phyloP scores from a whole-genome alignment of 2,888 invertebrate species.

The Darwinula stevensoni region DNA sequence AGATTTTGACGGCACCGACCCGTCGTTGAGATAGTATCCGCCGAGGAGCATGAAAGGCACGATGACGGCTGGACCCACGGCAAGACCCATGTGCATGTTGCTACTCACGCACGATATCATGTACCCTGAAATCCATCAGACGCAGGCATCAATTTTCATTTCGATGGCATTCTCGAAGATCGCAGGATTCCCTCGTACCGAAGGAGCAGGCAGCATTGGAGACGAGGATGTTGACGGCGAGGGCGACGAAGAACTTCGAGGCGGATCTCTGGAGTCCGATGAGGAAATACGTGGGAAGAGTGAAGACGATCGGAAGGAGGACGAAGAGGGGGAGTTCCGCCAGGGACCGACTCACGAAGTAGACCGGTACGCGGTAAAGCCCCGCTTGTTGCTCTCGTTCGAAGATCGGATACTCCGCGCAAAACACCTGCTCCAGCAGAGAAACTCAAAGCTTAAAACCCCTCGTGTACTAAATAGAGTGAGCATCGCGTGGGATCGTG shows the following conservation, averaged over 20 bases:
- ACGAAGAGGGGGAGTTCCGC: conserved; percentile 67
- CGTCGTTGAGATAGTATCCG: conserved; percentile 74
- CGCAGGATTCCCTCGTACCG: conserved; percentile 23
- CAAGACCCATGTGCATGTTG: conserved; percentile 56
- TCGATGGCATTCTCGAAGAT: neutral
- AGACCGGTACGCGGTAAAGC: conserved; percentile 67
- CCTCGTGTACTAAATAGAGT: no score
- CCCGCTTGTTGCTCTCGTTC: conserved; percentile 61
- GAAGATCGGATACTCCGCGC: conserved; percentile 61
- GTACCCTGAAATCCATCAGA: conserved; percentile 35
- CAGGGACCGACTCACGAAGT: conserved; percentile 64
- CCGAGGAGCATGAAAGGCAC: conserved; percentile 84
- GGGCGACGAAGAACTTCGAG: conserved; percentile 27
- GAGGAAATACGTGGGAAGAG: conserved; percentile 56
- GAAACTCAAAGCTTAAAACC: no score
- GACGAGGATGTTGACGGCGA: conserved; percentile 38
- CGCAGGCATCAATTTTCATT: neutral
- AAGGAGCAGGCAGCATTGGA: conserved; percentile 68
- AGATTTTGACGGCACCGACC: no score
- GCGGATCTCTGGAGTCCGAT: conserved; percentile 44
- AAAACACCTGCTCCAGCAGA: conserved; percentile 47
- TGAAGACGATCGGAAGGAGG: conserved; percentile 49
- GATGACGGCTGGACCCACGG: conserved; percentile 65
- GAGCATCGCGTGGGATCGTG: no score
- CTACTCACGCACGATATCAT: conserved; percentile 59